These are phyloP conservation scores for Lingula anatina DNA, from an alignment of 2,888 invertebrate genomes.

Conservation along the genomic window DNA sequence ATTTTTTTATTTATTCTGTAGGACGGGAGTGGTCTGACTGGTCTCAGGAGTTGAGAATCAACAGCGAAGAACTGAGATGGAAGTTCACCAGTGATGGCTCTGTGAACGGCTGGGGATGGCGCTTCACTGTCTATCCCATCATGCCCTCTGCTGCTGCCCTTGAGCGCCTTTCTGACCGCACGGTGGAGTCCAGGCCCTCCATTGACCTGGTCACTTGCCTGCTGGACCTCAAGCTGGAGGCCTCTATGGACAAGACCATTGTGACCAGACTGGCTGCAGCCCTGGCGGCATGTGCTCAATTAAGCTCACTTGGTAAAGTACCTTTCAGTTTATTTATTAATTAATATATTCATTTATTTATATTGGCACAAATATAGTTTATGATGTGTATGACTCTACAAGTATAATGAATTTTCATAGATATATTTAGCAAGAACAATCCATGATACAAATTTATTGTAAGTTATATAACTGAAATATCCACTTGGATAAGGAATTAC, in stretches of 20 bases:
- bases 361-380: too few relatives aligned
- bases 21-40: slow-evolving; percentile 82
- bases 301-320: slow-evolving; percentile 73
- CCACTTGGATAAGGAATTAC: too few relatives aligned
- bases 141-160: slow-evolving; percentile 66
- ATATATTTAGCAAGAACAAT: too few relatives aligned
- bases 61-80: slow-evolving; percentile 85
- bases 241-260: slow-evolving; percentile 42
- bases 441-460: too few relatives aligned
- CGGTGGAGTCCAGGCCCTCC: slow-evolving; percentile 83
- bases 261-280: slow-evolving; percentile 79
- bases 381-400: too few relatives aligned
- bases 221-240: slow-evolving; percentile 60
- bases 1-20: slow-evolving; percentile 19
- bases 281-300: slow-evolving; percentile 83
- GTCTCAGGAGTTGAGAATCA: slow-evolving; percentile 81
- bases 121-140: slow-evolving; percentile 88
- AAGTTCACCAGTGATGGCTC: slow-evolving; percentile 89
- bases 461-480: too few relatives aligned
- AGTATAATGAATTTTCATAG: too few relatives aligned
- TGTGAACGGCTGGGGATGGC: slow-evolving; percentile 97
- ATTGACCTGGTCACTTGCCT: slow-evolving; percentile 86
- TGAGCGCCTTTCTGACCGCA: slow-evolving; percentile 77
- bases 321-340: too few relatives aligned
- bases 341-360: too few relatives aligned